These are phyloP conservation scores for Butastur rufipennis DNA, from an alignment of 2,113 vertebrate genomes.

Conservation along the genomic window DNA sequence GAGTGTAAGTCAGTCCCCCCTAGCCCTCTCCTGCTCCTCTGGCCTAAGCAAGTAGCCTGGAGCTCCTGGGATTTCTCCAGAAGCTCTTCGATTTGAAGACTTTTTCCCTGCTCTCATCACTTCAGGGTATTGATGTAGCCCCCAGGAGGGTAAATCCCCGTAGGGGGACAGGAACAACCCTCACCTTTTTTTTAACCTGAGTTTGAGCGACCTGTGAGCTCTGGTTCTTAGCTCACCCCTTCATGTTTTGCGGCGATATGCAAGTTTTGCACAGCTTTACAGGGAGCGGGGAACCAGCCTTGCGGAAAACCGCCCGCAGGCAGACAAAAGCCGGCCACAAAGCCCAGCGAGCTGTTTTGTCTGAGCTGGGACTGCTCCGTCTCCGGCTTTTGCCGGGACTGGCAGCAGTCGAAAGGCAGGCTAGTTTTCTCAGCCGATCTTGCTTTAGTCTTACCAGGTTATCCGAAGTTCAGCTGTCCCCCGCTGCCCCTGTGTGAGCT, in stretches of 20 bases:
- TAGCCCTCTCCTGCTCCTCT: neutral
- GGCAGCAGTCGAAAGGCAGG: neutral
- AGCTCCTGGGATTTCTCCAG: neutral
- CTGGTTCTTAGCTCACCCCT: neutral
- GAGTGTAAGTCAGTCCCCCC: neutral
- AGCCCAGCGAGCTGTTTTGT: neutral
- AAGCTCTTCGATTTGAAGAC: neutral
- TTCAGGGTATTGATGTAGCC: neutral
- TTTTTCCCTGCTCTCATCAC: neutral
- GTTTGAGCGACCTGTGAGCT: neutral
- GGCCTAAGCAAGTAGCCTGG: rapidly evolving
- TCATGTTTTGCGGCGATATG: rapidly evolving
- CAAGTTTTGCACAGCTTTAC: neutral
- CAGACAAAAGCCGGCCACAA: neutral
- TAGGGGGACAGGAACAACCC: neutral
- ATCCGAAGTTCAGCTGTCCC: neutral
- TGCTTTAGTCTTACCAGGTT: neutral
- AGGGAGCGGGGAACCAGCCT: neutral
- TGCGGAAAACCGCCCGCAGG: neutral
- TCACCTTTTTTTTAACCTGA: neutral
- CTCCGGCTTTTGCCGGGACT: neutral
- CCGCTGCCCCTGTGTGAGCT: neutral
- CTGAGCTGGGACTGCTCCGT: neutral
- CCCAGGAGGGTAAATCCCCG: neutral
- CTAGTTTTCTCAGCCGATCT: neutral